Evolutionary conservation across 2,113 vertebrate genomes (phyloP).

Genomic region (Neopipo cinnamomea): DNA sequence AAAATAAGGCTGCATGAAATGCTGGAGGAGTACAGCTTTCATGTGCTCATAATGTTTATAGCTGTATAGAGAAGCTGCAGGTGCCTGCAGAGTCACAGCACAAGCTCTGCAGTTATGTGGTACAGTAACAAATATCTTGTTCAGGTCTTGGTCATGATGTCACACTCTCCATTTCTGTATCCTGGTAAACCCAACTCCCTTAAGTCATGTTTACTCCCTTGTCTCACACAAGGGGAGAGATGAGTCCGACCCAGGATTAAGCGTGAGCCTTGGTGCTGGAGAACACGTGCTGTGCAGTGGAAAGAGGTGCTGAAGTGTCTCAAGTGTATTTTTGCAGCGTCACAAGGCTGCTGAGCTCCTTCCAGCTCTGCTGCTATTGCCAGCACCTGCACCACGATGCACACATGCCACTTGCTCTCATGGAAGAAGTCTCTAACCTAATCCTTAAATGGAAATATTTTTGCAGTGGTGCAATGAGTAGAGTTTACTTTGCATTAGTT

Average conservation of each 20-base stretch:
- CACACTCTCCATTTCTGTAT: background rate
- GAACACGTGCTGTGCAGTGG: fast-evolving
- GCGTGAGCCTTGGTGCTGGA: background rate
- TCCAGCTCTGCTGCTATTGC: background rate
- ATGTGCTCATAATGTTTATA: background rate
- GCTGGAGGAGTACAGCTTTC: background rate
- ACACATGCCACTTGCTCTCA: background rate
- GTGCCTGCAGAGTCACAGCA: background rate
- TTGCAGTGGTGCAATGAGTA: background rate
- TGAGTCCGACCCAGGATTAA: background rate
- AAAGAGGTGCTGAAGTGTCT: background rate
- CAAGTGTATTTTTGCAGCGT: background rate
- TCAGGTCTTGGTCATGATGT: background rate
- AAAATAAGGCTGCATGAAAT: background rate
- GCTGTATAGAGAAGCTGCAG: background rate
- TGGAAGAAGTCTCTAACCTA: background rate
- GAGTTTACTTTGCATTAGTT: background rate
- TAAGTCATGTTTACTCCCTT: background rate
- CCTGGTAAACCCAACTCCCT: background rate
- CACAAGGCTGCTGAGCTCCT: background rate
- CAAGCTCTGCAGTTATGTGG: background rate
- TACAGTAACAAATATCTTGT: background rate
- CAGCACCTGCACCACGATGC: background rate
- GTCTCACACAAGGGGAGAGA: background rate
- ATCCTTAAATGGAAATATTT: background rate